Evolutionary conservation across 2,888 invertebrate species (phyloP).

Genomic region (Eumacrocentrus americanus): DNA sequence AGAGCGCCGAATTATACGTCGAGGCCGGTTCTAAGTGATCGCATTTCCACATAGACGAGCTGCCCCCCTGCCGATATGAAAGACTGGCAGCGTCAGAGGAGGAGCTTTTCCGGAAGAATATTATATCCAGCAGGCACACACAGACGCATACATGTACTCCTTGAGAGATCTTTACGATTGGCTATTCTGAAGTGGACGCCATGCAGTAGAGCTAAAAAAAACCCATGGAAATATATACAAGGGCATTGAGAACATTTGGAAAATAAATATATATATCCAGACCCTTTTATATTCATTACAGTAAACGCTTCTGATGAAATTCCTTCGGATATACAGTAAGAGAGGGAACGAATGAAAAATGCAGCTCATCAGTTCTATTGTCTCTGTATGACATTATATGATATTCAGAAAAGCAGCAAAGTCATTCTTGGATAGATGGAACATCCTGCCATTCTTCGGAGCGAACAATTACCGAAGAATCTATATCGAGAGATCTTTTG

Average conservation of each 20-base stretch:
- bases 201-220: neutral
- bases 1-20: constrained; percentile 56
- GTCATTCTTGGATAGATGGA: constrained; percentile 5
- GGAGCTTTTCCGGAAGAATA: constrained; percentile 33
- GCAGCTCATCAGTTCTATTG: constrained; percentile 11
- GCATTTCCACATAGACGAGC: constrained; percentile 62
- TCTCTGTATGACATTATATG: constrained; percentile 1
- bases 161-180: constrained; percentile 14
- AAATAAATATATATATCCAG: constrained; percentile 3
- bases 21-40: constrained; percentile 60
- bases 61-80: constrained; percentile 49
- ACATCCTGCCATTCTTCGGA: constrained; percentile 1
- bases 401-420: constrained; percentile 19
- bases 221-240: constrained; percentile 1
- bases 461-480: constrained; percentile 40
- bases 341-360: neutral
- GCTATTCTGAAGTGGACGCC: constrained; percentile 8
- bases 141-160: constrained; percentile 15
- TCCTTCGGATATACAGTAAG: neutral
- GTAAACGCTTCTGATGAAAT: constrained; percentile 7
- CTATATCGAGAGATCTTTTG: constrained; percentile 39
- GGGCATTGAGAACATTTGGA: constrained; percentile 10
- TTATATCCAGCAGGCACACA: constrained; percentile 27
- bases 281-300: constrained; percentile 5
- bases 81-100: constrained; percentile 44